Evolutionary conservation across 2,797 vertebrate species (phyloP).

Genomic region (Pseudochirops cupreus): DNA sequence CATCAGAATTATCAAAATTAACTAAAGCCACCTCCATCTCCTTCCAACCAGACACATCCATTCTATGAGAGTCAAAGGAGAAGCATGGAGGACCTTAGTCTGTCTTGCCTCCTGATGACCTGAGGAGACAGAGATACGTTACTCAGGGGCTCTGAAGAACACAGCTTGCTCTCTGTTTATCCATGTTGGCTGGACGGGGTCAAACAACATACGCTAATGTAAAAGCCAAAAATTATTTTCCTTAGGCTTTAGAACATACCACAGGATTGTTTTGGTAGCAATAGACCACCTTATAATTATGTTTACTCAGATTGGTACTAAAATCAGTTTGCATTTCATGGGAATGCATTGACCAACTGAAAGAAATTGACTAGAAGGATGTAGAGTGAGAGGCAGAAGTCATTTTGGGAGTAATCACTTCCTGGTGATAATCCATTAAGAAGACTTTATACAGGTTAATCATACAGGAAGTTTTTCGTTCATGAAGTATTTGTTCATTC

Average conservation of each 20-base stretch:
- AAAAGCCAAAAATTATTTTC: not conserved
- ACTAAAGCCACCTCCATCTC: slow-evolving; percentile 97
- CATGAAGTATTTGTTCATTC: not conserved
- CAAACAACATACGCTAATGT: not conserved
- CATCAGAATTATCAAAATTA: slow-evolving; percentile 94
- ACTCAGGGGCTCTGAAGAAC: not conserved
- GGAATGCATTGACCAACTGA: not conserved
- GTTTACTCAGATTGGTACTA: not conserved
- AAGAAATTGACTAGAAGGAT: not conserved
- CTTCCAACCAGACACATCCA: slow-evolving; percentile 86
- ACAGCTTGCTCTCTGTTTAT: not conserved
- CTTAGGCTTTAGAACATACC: slow-evolving; percentile 13
- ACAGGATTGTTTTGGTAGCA: not conserved
- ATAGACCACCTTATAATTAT: not conserved
- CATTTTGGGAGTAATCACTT: not conserved
- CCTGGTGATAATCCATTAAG: not conserved
- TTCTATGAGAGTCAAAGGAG: slow-evolving; percentile 83
- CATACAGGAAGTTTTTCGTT: not conserved
- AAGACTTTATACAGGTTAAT: not conserved
- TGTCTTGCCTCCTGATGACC: slow-evolving; percentile 74
- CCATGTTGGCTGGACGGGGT: not conserved
- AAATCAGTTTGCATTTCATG: not conserved
- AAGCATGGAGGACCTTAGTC: slow-evolving; percentile 71
- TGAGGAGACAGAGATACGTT: slow-evolving; percentile 76
- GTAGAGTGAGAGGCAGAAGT: not conserved